Base-by-base conservation (phyloP, 2,888 invertebrate genomes). In the Eledone cirrhosa region DNA sequence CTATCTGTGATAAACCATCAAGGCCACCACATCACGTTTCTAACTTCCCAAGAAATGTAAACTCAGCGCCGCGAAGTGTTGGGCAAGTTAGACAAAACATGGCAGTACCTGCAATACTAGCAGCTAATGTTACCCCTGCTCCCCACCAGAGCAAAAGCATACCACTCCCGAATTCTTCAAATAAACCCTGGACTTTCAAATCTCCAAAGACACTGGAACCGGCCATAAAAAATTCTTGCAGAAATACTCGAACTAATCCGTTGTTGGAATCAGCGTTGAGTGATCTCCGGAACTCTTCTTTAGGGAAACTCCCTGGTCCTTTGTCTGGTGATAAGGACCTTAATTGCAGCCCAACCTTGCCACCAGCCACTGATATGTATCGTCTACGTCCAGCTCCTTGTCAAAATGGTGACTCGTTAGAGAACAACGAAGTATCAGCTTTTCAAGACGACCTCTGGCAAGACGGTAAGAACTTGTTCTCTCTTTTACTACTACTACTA, bases 401-500 rank as follows among this genome's bases (percentile, higher is more conserved):
- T 27, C 22, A 31, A 31, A 69, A 29, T 33, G n/a, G 13, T 14
- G 29, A 63, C 5, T 63, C 63, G 22, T 2, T 27, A 2, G 63
- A 11, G 11, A 65, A 22, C 65, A 65, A 27, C 13, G 14, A 27
- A 22, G 7, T 31, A 0, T 2, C 5, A 72, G 7, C 67, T 0
- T 22, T 22, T 31, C 41, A 31, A 72, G 24, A 33, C 19, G 69
- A 72, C 19, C 13, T 72, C 0, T 72, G 69, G 69, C 69, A 72
- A 72, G 69, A 72, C 31, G 69, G 69, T 72, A 72, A 11, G 69
- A n/a, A 72, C 33, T 41, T 41, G n/a, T n/a, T n/a, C n/a, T n/a
- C n/a, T 41, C 33, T 41, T 41, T 41, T 41, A 41, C 8, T 41
- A 41, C 33, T 41, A 41, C 8, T n/a, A n/a, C n/a, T n/a, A n/a